phyloP scores from a whole-genome alignment of 2,888 invertebrate species.

The Pyrochroa serraticornis region DNA sequence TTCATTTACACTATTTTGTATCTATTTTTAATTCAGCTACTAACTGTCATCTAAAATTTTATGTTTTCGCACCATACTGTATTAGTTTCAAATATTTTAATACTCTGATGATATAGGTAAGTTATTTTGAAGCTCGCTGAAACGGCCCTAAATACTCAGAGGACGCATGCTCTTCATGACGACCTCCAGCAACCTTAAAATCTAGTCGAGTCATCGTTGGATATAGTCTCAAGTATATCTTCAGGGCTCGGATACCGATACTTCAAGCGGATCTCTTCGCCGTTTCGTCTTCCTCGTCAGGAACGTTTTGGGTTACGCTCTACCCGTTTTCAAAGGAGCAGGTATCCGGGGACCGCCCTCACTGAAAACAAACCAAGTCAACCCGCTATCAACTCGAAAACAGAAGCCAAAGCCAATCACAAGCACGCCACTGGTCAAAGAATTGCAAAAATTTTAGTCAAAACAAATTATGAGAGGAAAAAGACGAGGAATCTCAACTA shows the following conservation, averaged over 20 bases:
- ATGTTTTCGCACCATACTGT: constrained; percentile 38
- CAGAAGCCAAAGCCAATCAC: background rate
- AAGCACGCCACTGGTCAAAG: background rate
- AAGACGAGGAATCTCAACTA: too few relatives aligned
- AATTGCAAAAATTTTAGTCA: too few relatives aligned
- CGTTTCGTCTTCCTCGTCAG: constrained; percentile 5
- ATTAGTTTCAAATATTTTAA: constrained; percentile 20
- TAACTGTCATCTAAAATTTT: constrained; percentile 26
- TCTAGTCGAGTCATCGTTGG: background rate
- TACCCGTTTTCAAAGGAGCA: constrained; percentile 25
- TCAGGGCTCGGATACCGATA: constrained; percentile 36
- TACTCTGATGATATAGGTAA: constrained; percentile 11
- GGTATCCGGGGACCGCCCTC: constrained; percentile 36
- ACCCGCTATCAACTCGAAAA: too few relatives aligned
- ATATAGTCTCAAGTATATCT: constrained; percentile 54
- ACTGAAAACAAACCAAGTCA: constrained; percentile 39
- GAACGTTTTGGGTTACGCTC: too few relatives aligned
- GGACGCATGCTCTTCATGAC: background rate
- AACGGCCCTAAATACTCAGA: too few relatives aligned
- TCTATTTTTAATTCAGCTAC: constrained; percentile 36
- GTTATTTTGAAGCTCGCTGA: too few relatives aligned
- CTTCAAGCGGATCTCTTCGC: constrained; percentile 16
- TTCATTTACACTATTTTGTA: constrained; percentile 41
- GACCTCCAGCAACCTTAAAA: too few relatives aligned
- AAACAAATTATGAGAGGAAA: too few relatives aligned